Evolutionary conservation across 2,888 invertebrate species (phyloP).

Genomic region (Margaritifera margaritifera): DNA sequence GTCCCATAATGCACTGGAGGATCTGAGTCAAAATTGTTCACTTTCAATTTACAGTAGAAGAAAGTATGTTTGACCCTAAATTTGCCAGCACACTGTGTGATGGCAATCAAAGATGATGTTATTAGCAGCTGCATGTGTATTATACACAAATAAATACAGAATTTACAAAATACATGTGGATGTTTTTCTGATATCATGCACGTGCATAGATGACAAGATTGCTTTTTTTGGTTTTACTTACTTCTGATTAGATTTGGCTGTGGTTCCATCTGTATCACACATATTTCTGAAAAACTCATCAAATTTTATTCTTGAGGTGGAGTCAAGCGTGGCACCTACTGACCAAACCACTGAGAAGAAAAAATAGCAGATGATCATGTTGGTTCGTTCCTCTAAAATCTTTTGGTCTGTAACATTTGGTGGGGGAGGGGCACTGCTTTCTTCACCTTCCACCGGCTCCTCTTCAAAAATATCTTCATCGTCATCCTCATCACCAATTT

Average conservation of each 20-base stretch:
- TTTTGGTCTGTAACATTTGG: conserved; percentile 63
- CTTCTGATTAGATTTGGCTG: conserved; percentile 66
- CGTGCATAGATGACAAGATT: no score
- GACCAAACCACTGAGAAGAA: conserved; percentile 72
- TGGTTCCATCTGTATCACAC: conserved; percentile 69
- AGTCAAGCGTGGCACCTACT: conserved; percentile 67
- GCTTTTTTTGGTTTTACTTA: conserved; percentile 26
- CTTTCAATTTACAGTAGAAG: no score
- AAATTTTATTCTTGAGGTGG: conserved; percentile 68
- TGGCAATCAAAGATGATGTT: no score
- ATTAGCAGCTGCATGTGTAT: no score
- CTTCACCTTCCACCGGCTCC: conserved; percentile 45
- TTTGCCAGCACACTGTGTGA: no score
- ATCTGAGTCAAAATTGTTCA: no score
- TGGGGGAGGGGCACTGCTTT: conserved; percentile 22
- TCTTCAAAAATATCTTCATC: conserved; percentile 58
- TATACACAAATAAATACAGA: no score
- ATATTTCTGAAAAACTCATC: conserved; percentile 78
- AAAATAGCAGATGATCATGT: conserved; percentile 69
- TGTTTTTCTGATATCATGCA: no score
- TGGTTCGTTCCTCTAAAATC: conserved; percentile 66
- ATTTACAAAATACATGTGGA: no score
- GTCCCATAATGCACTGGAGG: no score
- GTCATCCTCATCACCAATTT: conserved; percentile 65
- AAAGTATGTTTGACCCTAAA: no score